Evolutionary conservation across 1,140 invertebrate species (phyloP), one percentile per base, ranked within the genome.

Genomic region (Sitobion miscanthi): DNA sequence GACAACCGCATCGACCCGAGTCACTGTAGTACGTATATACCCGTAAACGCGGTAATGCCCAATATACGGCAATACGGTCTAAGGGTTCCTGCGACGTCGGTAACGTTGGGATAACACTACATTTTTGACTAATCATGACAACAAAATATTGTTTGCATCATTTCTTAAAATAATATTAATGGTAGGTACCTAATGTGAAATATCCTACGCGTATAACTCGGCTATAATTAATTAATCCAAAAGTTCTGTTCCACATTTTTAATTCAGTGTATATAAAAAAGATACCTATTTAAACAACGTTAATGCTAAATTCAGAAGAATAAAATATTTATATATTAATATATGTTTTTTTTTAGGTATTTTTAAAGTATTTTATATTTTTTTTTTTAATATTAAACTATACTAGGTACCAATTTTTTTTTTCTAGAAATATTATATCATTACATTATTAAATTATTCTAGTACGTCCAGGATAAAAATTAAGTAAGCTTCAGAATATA

Each of bases 1-100:
- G 45, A 86, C 91, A 25, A 93, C 91, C 91, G 82, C 91, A 93
- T 93, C 91, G 91, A 93, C 82, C 91, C 77, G 91, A 85, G 9
- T 85, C 77, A 93, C 82, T 30, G 8, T n/a, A 25, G 30, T 88
- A n/a, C n/a, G 42, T 52, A n/a, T n/a, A 62, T 54, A 54, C 52
- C 52, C 88, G 52, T 57, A 54, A 57, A 57, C 54, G 25, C 25
- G 42, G 25, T 69, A 69, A 90, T 45, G 42, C 52, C n/a, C 86
- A 49, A 89, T 45, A 86, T 45, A 86, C 35, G 62, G 30, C 62
- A 42, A 86, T 57, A 89, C 35, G 52, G n/a, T 89, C 52, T 89
- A 38, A 89, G 87, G 87, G 87, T 89, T 89, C 87, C 49, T 38
- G 2, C 20, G 52, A 57, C 52, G 21, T 57, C 49, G 9, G 49